Base-by-base conservation (phyloP, 2,797 vertebrate genomes). In the Hippopotamyrus pictus region DNA sequence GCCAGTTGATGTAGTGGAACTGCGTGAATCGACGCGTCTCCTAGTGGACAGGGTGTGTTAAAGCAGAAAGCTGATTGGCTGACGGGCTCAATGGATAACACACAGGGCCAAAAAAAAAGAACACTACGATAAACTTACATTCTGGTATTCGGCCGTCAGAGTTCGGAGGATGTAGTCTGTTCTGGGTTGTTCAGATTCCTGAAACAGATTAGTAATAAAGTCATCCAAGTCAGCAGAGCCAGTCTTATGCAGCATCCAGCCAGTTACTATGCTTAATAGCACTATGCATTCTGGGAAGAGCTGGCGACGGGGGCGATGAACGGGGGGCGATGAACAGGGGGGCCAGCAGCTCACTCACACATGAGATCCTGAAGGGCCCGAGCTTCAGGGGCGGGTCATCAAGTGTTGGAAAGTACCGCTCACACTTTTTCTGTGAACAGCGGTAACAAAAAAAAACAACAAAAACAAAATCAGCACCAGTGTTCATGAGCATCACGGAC, bases 1-100 rank as follows among this genome's bases (percentile, higher is more conserved):
- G 98, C 98, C 98, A 99, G 95, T 99, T 99, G 88, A 98, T 97
- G 88, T 99, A 99, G 96, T 99, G 98, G 93, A 99, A 99, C 86
- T 99, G 98, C 86, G 98, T 97, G 51, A 99, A 92, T 91, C 97
- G 97, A 88, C 98, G 97, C 0, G 96, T 96, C 93, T 99, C 98
- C 98, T 99, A 89, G 90, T 25, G 44, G 41, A 11, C 17, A 19
- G 9, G 76, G 53, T 4, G 33, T 54, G 54, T 44, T 1, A 33
- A 54, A 25, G 69, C 46, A 48, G 1, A 86, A 3, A 69, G 3
- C 48, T 25, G 53, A 57, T 17, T 33, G 25, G 65, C 25, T 53
- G 1, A 17, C 37, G 3, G 84, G 7, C 29, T 54, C 2, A 37
- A 17, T 0, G 22, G 25, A 19, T 37, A 87, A 41, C 7, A n/a